Percentiles rank a stretch among this genome's conserved stretches.
These are phyloP conservation scores for Carollia perspicillata DNA, from an alignment of 2,113 vertebrate genomes.

Conservation along the genomic window DNA sequence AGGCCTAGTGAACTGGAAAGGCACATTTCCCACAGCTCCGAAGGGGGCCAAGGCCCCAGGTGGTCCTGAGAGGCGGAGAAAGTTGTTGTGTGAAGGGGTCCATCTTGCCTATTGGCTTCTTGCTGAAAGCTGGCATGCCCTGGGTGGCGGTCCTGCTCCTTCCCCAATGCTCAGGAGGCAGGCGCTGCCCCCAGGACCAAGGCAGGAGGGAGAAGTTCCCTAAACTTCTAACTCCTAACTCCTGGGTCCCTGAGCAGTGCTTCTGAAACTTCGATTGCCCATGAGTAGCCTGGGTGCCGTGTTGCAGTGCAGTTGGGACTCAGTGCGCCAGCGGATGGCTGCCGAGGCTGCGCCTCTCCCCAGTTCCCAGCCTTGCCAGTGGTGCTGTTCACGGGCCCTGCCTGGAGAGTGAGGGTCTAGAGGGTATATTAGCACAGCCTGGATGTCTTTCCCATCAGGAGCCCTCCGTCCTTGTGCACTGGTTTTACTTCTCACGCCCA, in stretches of 20 bases:
- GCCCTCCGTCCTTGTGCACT: not conserved
- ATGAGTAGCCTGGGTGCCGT: rapidly evolving
- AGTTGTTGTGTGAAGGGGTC: not conserved
- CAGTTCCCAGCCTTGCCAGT: rapidly evolving
- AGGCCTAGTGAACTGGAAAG: not conserved
- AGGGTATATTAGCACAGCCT: rapidly evolving
- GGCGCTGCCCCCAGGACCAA: not conserved
- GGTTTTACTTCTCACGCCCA: not conserved
- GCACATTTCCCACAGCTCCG: rapidly evolving
- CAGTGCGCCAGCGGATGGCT: rapidly evolving
- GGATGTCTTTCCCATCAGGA: not conserved
- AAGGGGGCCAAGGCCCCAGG: not conserved
- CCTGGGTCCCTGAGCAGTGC: not conserved
- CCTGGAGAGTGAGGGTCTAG: not conserved
- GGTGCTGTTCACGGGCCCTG: rapidly evolving
- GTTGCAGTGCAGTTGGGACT: not conserved
- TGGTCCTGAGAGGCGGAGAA: not conserved
- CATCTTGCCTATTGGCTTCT: rapidly evolving
- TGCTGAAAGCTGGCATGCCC: not conserved
- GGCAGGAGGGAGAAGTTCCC: not conserved
- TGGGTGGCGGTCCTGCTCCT: not conserved
- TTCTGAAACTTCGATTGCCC: not conserved
- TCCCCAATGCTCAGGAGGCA: too few species aligned
- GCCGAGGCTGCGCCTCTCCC: not conserved
- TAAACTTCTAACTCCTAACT: not conserved